Conservation (phyloP, 2,888 invertebrate genomes). For the Thysanoteuthis rhombus region DNA sequence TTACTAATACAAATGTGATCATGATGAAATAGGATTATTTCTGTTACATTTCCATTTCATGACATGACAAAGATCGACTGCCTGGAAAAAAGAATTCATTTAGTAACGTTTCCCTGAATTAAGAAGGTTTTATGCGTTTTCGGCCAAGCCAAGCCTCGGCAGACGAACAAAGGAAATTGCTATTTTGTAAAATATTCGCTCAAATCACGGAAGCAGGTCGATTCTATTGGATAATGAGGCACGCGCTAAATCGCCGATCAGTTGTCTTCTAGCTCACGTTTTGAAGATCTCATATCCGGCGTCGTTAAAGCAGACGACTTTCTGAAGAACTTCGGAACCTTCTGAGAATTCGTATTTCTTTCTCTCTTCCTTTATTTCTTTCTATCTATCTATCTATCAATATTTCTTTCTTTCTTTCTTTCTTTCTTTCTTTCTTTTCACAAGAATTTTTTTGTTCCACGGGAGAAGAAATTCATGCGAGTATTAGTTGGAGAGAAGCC, state of each 20-base stretch:
- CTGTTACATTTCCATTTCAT: background rate
- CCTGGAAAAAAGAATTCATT: background rate
- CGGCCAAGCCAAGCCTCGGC: background rate
- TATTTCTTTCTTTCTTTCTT: background rate
- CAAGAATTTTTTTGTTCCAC: too few relatives aligned
- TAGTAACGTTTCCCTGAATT: background rate
- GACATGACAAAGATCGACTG: background rate
- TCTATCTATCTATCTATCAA: background rate
- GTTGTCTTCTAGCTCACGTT: background rate
- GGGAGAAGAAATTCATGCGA: too few relatives aligned
- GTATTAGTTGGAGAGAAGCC: too few relatives aligned
- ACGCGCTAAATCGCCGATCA: background rate
- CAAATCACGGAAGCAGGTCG: background rate
- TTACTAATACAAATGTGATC: too few relatives aligned
- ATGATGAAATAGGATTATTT: too few relatives aligned
- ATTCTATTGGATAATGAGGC: background rate
- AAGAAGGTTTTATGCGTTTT: background rate
- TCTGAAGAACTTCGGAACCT: background rate
- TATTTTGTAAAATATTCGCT: background rate
- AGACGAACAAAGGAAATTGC: background rate
- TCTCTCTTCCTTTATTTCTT: background rate
- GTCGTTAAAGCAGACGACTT: background rate
- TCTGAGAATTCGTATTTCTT: background rate
- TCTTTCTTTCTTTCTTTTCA: background rate
- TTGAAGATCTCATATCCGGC: background rate